Conservation (phyloP, 1,140 invertebrate species). For the Polypedilum pembai region DNA sequence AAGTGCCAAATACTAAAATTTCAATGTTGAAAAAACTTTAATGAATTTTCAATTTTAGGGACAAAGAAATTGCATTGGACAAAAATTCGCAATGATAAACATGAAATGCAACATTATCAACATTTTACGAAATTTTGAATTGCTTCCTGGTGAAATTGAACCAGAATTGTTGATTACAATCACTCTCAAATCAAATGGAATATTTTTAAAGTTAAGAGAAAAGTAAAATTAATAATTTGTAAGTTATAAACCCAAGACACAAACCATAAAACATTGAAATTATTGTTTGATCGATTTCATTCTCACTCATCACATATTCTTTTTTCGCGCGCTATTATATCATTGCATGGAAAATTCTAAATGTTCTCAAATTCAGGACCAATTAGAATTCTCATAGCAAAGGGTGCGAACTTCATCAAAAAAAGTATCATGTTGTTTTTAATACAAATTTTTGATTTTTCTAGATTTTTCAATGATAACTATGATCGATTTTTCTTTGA, state of each 20-base stretch:
- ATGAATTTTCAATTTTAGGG: too few species aligned
- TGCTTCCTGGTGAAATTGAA: constrained; percentile 45
- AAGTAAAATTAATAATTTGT: neutral
- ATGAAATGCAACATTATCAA: constrained; percentile 43
- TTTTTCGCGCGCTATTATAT: neutral
- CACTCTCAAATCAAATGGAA: neutral
- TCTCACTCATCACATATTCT: neutral
- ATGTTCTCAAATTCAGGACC: too few species aligned
- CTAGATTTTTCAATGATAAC: too few species aligned
- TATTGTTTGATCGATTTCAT: neutral
- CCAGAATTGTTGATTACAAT: constrained; percentile 38
- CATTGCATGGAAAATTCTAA: neutral
- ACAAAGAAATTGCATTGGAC: constrained; percentile 52
- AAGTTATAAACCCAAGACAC: too few species aligned
- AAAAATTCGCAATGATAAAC: constrained; percentile 44
- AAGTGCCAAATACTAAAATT: too few species aligned
- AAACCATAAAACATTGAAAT: too few species aligned
- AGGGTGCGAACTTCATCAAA: too few species aligned
- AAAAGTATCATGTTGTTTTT: too few species aligned
- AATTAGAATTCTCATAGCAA: too few species aligned
- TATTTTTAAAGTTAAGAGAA: neutral
- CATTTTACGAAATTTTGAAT: constrained; percentile 40
- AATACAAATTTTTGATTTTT: too few species aligned
- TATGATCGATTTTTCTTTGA: too few species aligned
- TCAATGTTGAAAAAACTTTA: neutral